phyloP scores from a whole-genome alignment of 2,113 vertebrate genomes.

The Poecile atricapillus region DNA sequence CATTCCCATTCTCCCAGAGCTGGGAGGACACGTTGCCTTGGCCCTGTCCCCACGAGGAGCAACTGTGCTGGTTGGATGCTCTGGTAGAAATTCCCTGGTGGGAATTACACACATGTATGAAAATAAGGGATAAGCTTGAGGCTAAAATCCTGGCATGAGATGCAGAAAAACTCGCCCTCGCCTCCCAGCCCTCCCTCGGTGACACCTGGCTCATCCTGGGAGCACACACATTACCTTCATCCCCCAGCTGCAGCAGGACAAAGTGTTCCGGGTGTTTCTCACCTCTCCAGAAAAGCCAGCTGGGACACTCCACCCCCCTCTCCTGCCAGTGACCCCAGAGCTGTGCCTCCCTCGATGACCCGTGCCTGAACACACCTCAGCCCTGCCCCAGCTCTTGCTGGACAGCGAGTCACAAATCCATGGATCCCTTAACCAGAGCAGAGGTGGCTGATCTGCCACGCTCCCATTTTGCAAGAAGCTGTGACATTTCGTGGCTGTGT shows the following conservation, averaged over 20 bases:
- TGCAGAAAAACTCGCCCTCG: neutral
- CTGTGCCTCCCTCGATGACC: neutral
- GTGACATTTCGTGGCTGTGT: neutral
- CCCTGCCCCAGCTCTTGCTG: neutral
- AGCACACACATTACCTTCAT: neutral
- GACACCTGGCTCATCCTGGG: neutral
- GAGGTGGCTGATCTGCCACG: neutral
- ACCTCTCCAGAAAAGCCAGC: neutral
- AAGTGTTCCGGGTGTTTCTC: neutral
- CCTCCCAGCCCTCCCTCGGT: neutral
- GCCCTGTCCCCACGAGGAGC: neutral
- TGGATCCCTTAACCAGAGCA: neutral
- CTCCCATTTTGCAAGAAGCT: neutral
- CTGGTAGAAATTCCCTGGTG: neutral
- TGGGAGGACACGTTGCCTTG: neutral
- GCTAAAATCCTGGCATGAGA: neutral
- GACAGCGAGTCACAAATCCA: neutral
- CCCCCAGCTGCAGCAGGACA: neutral
- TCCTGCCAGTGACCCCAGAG: neutral
- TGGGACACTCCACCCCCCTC: neutral
- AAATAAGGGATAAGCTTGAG: slow-evolving; percentile 11
- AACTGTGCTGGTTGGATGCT: neutral
- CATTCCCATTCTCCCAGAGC: neutral
- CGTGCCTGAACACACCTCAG: neutral
- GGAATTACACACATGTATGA: neutral